Percentiles rank a stretch among this genome's conserved stretches.
Conservation (phyloP, 2,113 vertebrate species). For the Pseudorasbora parva region DNA sequence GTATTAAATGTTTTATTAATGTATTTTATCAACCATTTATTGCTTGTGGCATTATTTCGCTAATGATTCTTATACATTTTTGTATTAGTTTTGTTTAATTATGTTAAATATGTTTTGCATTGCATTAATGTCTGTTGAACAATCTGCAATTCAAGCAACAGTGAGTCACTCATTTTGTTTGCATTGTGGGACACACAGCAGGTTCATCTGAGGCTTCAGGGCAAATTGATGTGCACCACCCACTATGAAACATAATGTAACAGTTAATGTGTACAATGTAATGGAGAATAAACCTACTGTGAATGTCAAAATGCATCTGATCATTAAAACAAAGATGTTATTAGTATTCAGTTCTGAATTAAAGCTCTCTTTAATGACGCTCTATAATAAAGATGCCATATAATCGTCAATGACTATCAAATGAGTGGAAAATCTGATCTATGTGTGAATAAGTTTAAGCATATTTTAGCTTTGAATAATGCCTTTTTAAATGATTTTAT, state of each 20-base stretch:
- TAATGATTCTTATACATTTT: not conserved
- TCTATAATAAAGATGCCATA: slow-evolving; percentile 36
- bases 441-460: slow-evolving; percentile 16
- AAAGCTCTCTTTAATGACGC: slow-evolving; percentile 22
- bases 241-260: slow-evolving; percentile 13
- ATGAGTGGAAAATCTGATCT: slow-evolving; percentile 23
- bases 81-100: not conserved
- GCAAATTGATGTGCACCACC: slow-evolving; percentile 1
- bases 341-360: slow-evolving; percentile 52
- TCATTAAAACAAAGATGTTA: slow-evolving; percentile 27
- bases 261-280: slow-evolving; percentile 5
- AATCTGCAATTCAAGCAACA: slow-evolving; percentile 12
- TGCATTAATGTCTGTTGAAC: not conserved
- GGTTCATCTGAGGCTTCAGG: slow-evolving; percentile 1
- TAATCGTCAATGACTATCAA: slow-evolving; percentile 26
- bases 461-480: too few species aligned
- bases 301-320: slow-evolving; percentile 21
- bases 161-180: not conserved
- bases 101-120: not conserved
- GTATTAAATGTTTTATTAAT: not conserved
- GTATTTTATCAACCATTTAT: not conserved
- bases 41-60: too few species aligned
- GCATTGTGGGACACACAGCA: slow-evolving; percentile 4
- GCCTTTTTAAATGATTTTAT: too few species aligned
- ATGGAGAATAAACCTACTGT: slow-evolving; percentile 42